Base-by-base conservation (phyloP, 2,888 invertebrate species). In the Diploptera punctata region DNA sequence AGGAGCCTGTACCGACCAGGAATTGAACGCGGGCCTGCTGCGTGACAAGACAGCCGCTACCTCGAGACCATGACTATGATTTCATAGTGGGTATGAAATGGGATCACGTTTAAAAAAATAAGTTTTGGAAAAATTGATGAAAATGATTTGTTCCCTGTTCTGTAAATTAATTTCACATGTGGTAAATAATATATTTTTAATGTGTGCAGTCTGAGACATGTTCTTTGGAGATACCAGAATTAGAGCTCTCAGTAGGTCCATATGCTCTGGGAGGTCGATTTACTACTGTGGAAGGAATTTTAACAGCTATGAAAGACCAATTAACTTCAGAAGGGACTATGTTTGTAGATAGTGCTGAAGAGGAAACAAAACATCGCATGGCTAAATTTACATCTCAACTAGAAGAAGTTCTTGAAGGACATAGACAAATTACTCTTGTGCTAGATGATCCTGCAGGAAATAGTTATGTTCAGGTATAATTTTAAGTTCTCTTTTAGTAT, bases 391-490 rank as follows among this genome's bases (percentile, higher is more conserved):
- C 93, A 19, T 79, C 82, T 0, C 86, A 90, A 76, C 84, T 97
- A 70, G 87, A 92, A 57, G 84, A 89, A 68, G 88, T 95, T 13
- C 80, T 94, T 21, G 83, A 86, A 0, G 87, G 92, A 1, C 83
- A 89, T 77, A 82, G 83, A 10, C 78, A 85, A 3, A 86, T 93
- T 0, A 96, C 96, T 0, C 77, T 99, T 1, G 81, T 98, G 2
- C 84, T 99, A 75, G 96, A 99, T 82, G 99, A 99, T 85, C 97
- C 99, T 1, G 95, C 98, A 9, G 99, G 99, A 0, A 99, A 99
- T 83, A 98, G 97, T 76, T 99, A 98, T 81, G 87, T 99, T 54
- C 95, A 96, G 85, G 88, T 87, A 77, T n/a, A n/a, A n/a, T n/a
- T n/a, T n/a, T n/a, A n/a, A n/a, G n/a, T n/a, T n/a, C n/a, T n/a